Evolutionary conservation across 1,140 invertebrate genomes (phyloP).

Genomic region (Cotesia chilonis): DNA sequence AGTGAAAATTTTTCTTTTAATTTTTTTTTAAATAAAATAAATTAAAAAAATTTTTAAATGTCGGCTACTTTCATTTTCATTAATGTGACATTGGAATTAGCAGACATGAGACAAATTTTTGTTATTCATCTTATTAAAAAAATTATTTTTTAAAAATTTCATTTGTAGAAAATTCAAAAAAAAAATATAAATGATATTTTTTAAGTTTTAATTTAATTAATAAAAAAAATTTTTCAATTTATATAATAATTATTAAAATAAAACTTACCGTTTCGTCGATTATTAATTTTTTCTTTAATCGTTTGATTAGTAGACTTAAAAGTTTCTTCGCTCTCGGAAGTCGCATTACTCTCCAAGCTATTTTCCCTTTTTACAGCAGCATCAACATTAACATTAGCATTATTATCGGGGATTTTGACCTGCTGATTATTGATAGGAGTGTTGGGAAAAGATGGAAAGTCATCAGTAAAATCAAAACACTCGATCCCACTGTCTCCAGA

Average conservation of each 20-base stretch:
- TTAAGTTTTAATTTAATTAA: background rate
- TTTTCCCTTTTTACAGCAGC: constrained; percentile 47
- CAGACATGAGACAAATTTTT: too few species aligned
- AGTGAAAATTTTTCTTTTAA: too few species aligned
- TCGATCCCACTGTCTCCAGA: constrained; percentile 62
- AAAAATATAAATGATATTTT: background rate
- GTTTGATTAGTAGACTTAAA: constrained; percentile 46
- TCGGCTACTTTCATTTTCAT: too few species aligned
- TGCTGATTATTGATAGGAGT: constrained; percentile 43
- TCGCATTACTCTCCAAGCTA: constrained; percentile 55
- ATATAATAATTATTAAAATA: constrained; percentile 9
- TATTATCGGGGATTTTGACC: constrained; percentile 35
- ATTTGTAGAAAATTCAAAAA: constrained; percentile 4
- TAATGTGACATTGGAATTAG: too few species aligned
- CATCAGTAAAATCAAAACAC: constrained; percentile 67
- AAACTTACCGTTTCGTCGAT: constrained; percentile 47
- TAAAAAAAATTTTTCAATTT: constrained; percentile 14
- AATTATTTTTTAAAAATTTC: background rate
- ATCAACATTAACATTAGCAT: constrained; percentile 44
- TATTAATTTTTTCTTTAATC: constrained; percentile 40
- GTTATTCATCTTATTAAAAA: background rate
- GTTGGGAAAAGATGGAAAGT: constrained; percentile 46
- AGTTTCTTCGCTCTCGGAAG: constrained; percentile 56
- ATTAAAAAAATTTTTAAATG: too few species aligned
- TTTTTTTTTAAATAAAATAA: too few species aligned